phyloP scores from a whole-genome alignment of 2,888 invertebrate genomes.

The Heteropelma amictum region DNA sequence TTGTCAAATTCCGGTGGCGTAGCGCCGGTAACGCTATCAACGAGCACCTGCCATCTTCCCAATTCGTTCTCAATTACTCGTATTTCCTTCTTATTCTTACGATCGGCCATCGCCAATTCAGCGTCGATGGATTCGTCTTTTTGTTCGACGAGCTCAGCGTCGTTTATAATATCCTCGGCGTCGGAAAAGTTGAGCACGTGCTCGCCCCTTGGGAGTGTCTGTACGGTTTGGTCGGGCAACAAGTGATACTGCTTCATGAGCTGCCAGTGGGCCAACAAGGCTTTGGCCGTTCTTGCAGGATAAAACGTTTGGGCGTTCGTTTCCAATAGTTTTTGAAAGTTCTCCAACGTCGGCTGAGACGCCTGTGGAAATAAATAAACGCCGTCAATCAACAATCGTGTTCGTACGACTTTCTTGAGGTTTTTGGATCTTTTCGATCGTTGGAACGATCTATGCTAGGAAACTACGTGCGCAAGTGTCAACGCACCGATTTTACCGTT shows the following conservation, averaged over 20 bases:
- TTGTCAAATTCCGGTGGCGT: constrained; percentile 94
- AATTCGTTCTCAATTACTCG: constrained; percentile 93
- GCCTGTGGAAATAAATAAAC: constrained; percentile 78
- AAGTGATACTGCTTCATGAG: constrained; percentile 94
- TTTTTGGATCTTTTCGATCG: neutral
- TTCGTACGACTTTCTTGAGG: neutral
- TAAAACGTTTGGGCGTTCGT: constrained; percentile 93
- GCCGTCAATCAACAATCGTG: constrained; percentile 31
- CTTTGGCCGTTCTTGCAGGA: constrained; percentile 91
- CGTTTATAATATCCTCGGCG: constrained; percentile 93
- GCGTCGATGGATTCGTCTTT: constrained; percentile 90
- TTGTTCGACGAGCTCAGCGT: constrained; percentile 89
- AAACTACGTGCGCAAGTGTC: neutral
- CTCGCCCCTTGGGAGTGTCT: constrained; percentile 82
- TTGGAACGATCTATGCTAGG: neutral
- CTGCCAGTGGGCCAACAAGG: constrained; percentile 93
- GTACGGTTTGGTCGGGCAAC: constrained; percentile 92
- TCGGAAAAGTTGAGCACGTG: constrained; percentile 90
- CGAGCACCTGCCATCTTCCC: constrained; percentile 94
- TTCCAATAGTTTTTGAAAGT: constrained; percentile 91
- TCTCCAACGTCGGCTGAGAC: constrained; percentile 85
- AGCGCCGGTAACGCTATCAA: constrained; percentile 92
- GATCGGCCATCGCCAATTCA: constrained; percentile 87
- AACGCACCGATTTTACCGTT: constrained; percentile 87
- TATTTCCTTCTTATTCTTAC: constrained; percentile 90